Evolutionary conservation across 1,140 invertebrate species (phyloP).

Genomic region (Proales similis): DNA sequence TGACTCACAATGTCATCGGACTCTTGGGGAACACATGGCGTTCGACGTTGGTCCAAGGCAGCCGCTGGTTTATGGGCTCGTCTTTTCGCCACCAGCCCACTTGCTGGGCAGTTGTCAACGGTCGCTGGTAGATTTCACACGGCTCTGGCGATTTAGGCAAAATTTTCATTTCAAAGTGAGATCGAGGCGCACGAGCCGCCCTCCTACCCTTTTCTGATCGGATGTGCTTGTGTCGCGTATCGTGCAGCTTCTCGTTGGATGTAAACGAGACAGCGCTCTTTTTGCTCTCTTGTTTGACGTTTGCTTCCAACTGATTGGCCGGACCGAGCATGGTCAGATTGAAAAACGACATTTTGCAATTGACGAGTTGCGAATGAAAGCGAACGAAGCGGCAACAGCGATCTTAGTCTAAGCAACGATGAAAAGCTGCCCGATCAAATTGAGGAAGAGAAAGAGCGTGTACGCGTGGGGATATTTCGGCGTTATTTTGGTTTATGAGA

Average conservation of each 20-base stretch:
- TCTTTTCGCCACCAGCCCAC: slow-evolving; percentile 36
- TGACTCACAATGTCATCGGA: slow-evolving; percentile 24
- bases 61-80: slow-evolving; percentile 20
- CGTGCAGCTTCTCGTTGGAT: slow-evolving; percentile 12
- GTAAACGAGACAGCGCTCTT: slow-evolving; percentile 14
- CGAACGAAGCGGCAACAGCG: too few relatives aligned
- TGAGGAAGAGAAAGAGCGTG: too few relatives aligned
- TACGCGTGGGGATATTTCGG: too few relatives aligned
- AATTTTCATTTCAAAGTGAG: neutral
- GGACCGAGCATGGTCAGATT: slow-evolving; percentile 33
- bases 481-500: too few relatives aligned
- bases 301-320: neutral
- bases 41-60: slow-evolving; percentile 19
- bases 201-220: slow-evolving; percentile 4
- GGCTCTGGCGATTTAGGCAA: slow-evolving; percentile 27
- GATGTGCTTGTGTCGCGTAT: slow-evolving; percentile 23
- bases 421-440: too few relatives aligned
- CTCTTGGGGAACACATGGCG: slow-evolving; percentile 25
- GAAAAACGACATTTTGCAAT: slow-evolving; percentile 35
- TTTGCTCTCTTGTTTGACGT: slow-evolving; percentile 6
- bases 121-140: slow-evolving; percentile 11
- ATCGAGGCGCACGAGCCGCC: neutral
- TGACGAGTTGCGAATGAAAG: too few relatives aligned
- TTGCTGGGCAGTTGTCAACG: slow-evolving; percentile 18
- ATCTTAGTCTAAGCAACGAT: too few relatives aligned